phyloP scores from a whole-genome alignment of 1,140 invertebrate genomes.

The Zaprionus kolodkinae region DNA sequence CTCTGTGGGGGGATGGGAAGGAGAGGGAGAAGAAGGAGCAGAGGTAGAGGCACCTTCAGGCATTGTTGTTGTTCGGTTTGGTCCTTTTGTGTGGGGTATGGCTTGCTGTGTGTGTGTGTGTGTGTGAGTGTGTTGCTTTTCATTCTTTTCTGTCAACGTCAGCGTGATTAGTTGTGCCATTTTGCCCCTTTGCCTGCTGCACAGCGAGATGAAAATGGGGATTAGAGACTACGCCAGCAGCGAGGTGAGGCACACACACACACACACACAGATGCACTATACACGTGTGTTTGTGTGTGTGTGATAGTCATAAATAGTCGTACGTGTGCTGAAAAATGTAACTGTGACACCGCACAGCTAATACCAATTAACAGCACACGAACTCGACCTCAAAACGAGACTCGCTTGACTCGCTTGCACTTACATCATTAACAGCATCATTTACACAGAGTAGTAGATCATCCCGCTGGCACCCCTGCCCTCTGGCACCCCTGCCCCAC shows the following conservation, averaged over 20 bases:
- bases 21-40: no score
- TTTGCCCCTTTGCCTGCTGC: constrained; percentile 34
- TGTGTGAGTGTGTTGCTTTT: constrained; percentile 25
- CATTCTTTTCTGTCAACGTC: constrained; percentile 65
- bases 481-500: not conserved
- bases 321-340: constrained; percentile 8
- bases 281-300: not conserved
- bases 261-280: not conserved
- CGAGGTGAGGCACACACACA: constrained; percentile 21
- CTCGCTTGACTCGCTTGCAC: constrained; percentile 53
- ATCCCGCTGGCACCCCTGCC: not conserved
- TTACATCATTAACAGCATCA: constrained; percentile 81
- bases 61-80: constrained; percentile 9
- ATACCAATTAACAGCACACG: constrained; percentile 70
- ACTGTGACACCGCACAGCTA: constrained; percentile 39
- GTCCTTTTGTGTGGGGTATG: not conserved
- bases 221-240: constrained; percentile 19
- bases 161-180: constrained; percentile 73
- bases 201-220: constrained; percentile 33
- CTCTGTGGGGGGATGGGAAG: not conserved
- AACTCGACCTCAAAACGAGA: constrained; percentile 71
- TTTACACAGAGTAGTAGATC: constrained; percentile 67
- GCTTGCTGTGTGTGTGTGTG: not conserved
- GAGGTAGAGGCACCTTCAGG: not conserved
- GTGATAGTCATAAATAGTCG: not conserved